phyloP scores from a whole-genome alignment of 2,113 vertebrate genomes.

The Athene cunicularia region DNA sequence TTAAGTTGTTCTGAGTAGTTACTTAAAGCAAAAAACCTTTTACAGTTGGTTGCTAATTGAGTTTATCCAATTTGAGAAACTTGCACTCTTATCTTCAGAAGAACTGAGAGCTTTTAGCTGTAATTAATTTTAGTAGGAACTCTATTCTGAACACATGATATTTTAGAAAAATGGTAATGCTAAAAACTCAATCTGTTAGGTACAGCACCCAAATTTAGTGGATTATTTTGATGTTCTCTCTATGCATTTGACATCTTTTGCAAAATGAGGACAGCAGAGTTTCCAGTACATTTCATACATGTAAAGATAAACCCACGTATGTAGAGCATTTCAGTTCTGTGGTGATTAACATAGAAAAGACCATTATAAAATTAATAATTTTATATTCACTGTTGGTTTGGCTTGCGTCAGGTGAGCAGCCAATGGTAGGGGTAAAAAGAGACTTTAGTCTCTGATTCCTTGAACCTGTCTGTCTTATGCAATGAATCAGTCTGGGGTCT shows the following conservation, averaged over 20 bases:
- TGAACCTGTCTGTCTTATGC: not conserved
- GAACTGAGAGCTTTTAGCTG: not conserved
- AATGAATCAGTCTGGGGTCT: not conserved
- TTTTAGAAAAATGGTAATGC: not conserved
- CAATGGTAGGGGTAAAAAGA: not conserved
- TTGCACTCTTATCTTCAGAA: not conserved
- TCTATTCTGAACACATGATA: not conserved
- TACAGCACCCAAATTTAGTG: not conserved
- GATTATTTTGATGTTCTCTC: not conserved
- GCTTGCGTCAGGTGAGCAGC: not conserved
- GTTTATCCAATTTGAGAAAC: not conserved
- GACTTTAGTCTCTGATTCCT: not conserved
- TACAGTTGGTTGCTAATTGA: not conserved
- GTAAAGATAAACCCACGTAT: not conserved
- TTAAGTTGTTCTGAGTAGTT: not conserved
- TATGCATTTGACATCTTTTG: not conserved
- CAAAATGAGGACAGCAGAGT: not conserved
- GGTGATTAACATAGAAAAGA: not conserved
- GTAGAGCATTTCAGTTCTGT: not conserved
- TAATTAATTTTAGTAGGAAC: not conserved
- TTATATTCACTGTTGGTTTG: not conserved
- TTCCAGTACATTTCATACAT: not conserved
- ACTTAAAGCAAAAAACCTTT: slow-evolving; percentile 1
- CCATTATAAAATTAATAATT: not conserved
- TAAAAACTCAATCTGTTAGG: not conserved